Evolutionary conservation across 1,140 invertebrate genomes (phyloP).

Genomic region (Drosophila takahashii): DNA sequence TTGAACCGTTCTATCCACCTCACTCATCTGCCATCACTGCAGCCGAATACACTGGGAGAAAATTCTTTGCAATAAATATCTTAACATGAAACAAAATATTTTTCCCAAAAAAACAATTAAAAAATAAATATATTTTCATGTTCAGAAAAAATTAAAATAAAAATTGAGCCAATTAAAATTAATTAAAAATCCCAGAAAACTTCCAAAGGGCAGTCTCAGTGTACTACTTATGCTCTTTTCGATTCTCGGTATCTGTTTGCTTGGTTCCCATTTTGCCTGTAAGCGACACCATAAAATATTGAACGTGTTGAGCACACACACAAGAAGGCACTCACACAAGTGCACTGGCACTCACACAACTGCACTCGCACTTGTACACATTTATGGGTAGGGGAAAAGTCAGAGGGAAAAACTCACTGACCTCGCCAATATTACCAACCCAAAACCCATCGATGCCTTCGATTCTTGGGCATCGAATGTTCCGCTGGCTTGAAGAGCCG

Average conservation of each 20-base stretch:
- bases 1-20: conserved; percentile 29
- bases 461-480: conserved; percentile 21
- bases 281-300: conserved; percentile 82
- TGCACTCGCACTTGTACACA: conserved; percentile 26
- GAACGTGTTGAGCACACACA: conserved; percentile 58
- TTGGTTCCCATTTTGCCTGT: conserved; percentile 53
- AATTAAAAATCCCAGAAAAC: too few species aligned
- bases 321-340: conserved; percentile 21
- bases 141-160: too few species aligned
- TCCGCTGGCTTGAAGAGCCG: conserved; percentile 6
- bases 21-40: not conserved
- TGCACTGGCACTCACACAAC: conserved; percentile 25
- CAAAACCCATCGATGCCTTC: conserved; percentile 29
- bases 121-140: too few species aligned
- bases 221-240: conserved; percentile 31
- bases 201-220: not conserved
- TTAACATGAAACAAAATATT: too few species aligned
- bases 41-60: not conserved
- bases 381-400: not conserved
- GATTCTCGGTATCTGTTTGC: conserved; percentile 45
- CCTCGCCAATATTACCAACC: conserved; percentile 55
- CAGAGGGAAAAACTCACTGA: conserved; percentile 37
- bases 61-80: too few species aligned
- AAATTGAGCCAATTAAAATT: too few species aligned
- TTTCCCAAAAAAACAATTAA: too few species aligned